These are phyloP conservation scores for Cyprinodon brontotheroides DNA, from an alignment of 2,113 vertebrate genomes.

Conservation along the genomic window DNA sequence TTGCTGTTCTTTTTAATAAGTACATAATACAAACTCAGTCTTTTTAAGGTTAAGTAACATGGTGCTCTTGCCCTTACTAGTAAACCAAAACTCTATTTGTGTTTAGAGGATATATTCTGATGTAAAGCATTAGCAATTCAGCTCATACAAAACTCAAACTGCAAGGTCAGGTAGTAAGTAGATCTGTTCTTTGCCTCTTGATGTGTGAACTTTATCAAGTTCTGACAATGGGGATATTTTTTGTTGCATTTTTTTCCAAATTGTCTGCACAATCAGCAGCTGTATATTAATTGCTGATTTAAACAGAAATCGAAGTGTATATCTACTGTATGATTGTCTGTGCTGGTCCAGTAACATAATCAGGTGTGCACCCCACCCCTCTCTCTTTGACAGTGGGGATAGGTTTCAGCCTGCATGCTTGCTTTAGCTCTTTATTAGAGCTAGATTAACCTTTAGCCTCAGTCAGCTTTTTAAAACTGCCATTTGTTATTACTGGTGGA, in stretches of 20 bases:
- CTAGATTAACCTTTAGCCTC: neutral
- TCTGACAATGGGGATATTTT: too few relatives aligned
- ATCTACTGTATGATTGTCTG: neutral
- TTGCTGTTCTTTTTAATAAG: conserved; percentile 10
- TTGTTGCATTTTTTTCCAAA: too few relatives aligned
- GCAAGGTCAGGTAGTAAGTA: neutral
- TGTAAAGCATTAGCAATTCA: neutral
- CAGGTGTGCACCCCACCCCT: neutral
- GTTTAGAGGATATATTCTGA: neutral
- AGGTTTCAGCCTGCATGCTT: neutral
- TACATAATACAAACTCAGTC: neutral
- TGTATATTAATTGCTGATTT: neutral
- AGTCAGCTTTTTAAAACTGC: neutral
- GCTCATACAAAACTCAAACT: neutral
- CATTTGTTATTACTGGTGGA: neutral
- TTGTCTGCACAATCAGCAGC: neutral
- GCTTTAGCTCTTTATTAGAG: neutral
- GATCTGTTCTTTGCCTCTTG: neutral
- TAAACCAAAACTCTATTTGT: neutral
- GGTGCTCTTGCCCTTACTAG: neutral
- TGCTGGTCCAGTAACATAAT: neutral
- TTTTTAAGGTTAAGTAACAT: neutral
- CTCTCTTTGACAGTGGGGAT: neutral
- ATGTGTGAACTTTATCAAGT: too few relatives aligned
- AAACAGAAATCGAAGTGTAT: neutral